Conservation (phyloP, 2,797 vertebrate genomes). For the Sebastes alutus region DNA sequence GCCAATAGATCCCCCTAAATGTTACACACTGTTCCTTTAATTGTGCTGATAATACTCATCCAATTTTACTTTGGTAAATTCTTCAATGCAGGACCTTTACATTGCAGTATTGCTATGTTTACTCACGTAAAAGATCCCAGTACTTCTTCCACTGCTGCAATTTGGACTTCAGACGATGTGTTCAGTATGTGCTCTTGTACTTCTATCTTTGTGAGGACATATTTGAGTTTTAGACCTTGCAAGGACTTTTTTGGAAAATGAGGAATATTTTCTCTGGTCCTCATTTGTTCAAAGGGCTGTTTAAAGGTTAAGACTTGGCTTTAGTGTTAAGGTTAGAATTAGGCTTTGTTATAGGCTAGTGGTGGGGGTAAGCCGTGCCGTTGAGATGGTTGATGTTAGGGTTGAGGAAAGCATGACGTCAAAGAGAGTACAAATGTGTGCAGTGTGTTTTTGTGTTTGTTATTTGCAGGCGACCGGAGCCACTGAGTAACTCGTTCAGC, state of each 20-base stretch:
- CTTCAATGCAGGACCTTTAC: neutral
- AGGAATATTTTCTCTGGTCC: too few species aligned
- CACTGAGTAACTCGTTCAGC: constrained; percentile 17
- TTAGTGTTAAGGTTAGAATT: neutral
- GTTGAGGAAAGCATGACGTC: neutral
- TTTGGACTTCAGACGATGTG: too few species aligned
- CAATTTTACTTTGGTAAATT: neutral
- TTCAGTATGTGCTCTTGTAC: neutral
- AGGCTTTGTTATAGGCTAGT: neutral
- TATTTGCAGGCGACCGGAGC: constrained; percentile 3
- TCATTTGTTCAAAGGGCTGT: neutral
- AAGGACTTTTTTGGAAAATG: too few species aligned
- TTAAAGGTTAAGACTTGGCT: neutral
- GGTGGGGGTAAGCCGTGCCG: neutral
- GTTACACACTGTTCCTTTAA: neutral
- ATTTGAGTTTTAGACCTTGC: neutral
- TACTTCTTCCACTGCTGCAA: neutral
- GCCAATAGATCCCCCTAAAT: too few species aligned
- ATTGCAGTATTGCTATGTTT: neutral
- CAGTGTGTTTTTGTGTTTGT: constrained; percentile 26
- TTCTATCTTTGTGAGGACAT: neutral
- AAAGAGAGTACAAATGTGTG: neutral
- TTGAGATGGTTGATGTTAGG: too few species aligned
- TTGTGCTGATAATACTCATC: neutral
- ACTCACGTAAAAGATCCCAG: neutral